Base-by-base conservation (phyloP, 1,140 invertebrate species). In the Temnothorax curvispinosus region DNA sequence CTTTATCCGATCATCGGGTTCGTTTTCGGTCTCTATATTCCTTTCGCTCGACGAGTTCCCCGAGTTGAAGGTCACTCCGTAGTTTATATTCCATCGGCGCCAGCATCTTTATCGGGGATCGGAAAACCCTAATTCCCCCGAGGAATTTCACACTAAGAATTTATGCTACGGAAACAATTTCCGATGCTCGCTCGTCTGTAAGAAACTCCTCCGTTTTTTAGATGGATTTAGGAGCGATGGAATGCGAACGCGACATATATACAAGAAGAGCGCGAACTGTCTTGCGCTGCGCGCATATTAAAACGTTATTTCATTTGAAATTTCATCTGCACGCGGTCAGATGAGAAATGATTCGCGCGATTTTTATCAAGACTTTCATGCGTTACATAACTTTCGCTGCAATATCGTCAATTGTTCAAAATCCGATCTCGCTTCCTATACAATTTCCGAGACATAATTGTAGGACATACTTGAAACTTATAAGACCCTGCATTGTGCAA, bases 81-180 rank as follows among this genome's bases (percentile, higher is more conserved):
- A 84, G 69, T 84, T 84, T 84, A 84, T 84, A 84, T 84, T 84
- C 80, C 80, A 47, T 5, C 80, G 41, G 32, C 50, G 69, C 69
- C 80, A 84, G 80, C 80, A 84, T 84, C 80, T 84, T 84, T 84
- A 84, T 84, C 80, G 80, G 11, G 41, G 69, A 84, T 84, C 80
- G 80, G 80, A 74, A 75, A 75, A 75, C 80, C 80, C 80, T 84
- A 84, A 84, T 84, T 84, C 80, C 80, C 65, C 56, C 69, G 80
- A 32, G 54, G 80, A 84, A 84, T 84, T 75, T 60, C 27, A 54
- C 69, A 75, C 80, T 84, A 84, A 84, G 80, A 84, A 84, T 75
- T 84, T 75, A 81, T 71, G 69, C 80, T 50, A 74, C 54, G 54
- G 80, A 84, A 84, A 84, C 80, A 84, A 84, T 84, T 84, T 84